Base-by-base conservation (phyloP, 2,797 vertebrate species). In the Limosa lapponica region DNA sequence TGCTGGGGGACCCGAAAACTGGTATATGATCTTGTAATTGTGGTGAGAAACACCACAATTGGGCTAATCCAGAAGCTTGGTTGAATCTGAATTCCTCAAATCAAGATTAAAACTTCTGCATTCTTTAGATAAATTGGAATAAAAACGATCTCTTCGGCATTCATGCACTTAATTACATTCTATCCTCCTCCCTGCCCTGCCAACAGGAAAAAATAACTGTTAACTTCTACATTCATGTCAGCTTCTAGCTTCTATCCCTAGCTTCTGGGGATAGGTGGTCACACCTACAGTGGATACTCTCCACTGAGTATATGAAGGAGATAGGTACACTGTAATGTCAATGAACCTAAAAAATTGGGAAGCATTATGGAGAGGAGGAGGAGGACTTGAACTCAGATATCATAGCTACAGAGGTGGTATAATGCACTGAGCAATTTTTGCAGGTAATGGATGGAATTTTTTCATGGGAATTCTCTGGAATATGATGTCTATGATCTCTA, bases 91-190 rank as follows among this genome's bases (percentile, higher is more conserved):
- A 77, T 91, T 93, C 48, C 41, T 82, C 64, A 82, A 84, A 90
- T 69, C 59, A 74, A 70, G 52, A 84, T 67, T 80, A n/a, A 89
- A 89, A 70, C 37, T 66, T 34, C 32, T 92, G 48, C 1, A 2
- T 82, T 86, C 70, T 84, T 87, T 39, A 66, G 34, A 62, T 69
- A 89, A 94, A 93, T 55, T 69, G 46, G 73, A 84, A 88, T 83
- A 83, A 69, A 91, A 86, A 81, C 24, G 7, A 83, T 88, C 66
- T 93, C 73, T 78, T 61, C 75, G 41, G 73, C 43, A 66, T 93
- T 94, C 48, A 52, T 64, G 37, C n/a, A 66, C 58, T 84, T 91
- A 70, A 86, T 90, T 96, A 70, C 37, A 36, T 82, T 95, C 59
- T 85, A 46, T 87, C n/a, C 37, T 95, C 83, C 27, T 74, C 67